Evolutionary conservation across 2,113 vertebrate genomes (phyloP).

Genomic region (Lipophrys pholis): DNA sequence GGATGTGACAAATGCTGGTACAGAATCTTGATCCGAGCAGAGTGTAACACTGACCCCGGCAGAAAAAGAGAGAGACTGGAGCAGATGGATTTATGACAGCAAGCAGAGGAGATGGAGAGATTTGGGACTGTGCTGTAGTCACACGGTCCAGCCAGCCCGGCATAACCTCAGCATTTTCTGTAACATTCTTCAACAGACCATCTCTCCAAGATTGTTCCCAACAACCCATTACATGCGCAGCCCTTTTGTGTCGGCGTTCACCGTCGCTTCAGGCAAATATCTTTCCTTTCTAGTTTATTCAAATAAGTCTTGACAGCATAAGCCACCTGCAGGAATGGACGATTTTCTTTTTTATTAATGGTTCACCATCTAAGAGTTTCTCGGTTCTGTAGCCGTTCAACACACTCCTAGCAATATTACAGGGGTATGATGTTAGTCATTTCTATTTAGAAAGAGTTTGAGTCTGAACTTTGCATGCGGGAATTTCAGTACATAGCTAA

Average conservation of each 20-base stretch:
- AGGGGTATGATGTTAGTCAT: not conserved
- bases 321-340: slow-evolving; percentile 24
- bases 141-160: slow-evolving; percentile 19
- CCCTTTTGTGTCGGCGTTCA: slow-evolving; percentile 11
- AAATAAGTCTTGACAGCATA: slow-evolving; percentile 25
- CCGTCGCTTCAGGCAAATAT: slow-evolving; percentile 4
- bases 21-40: slow-evolving; percentile 59
- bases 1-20: slow-evolving; percentile 56
- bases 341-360: slow-evolving; percentile 1
- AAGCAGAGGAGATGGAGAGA: slow-evolving; percentile 45
- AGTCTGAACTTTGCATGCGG: not conserved
- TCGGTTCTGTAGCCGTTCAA: not conserved
- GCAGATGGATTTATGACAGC: slow-evolving; percentile 64
- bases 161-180: slow-evolving; percentile 39
- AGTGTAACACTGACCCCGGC: slow-evolving; percentile 63
- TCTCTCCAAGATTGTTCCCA: slow-evolving; percentile 27
- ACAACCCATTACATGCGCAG: slow-evolving; percentile 25
- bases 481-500: not conserved
- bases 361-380: not conserved
- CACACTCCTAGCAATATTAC: not conserved
- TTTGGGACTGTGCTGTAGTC: slow-evolving; percentile 41
- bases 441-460: not conserved
- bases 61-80: slow-evolving; percentile 66
- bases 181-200: slow-evolving; percentile 14
- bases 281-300: not conserved